phyloP scores from a whole-genome alignment of 2,797 vertebrate species.

The Tolypeutes matacus region DNA sequence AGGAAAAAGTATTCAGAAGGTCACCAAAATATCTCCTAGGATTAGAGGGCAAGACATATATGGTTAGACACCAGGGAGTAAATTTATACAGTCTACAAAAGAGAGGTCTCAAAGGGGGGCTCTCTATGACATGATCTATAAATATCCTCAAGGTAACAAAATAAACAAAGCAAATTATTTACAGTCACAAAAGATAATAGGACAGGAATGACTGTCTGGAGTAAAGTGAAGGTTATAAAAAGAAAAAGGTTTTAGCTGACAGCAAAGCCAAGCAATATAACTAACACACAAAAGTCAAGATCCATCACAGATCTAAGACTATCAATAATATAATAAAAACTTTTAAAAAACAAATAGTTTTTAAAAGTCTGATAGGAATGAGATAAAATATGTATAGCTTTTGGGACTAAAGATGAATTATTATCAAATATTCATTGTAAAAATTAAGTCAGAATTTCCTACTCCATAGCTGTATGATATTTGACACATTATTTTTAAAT shows the following conservation, averaged over 20 bases:
- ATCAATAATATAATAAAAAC: not conserved
- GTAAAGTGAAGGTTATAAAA: slow-evolving; percentile 35
- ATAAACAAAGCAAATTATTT: slow-evolving; percentile 72
- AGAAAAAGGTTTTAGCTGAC: slow-evolving; percentile 31
- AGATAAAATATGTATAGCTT: not conserved
- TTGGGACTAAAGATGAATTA: not conserved
- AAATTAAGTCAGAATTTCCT: not conserved
- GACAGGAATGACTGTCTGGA: slow-evolving; percentile 46
- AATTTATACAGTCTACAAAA: slow-evolving; percentile 68
- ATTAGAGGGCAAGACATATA: slow-evolving; percentile 60
- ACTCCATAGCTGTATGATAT: not conserved
- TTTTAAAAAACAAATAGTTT: not conserved
- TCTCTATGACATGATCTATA: slow-evolving; percentile 28
- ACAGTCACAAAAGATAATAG: slow-evolving; percentile 28
- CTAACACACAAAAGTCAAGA: slow-evolving; percentile 27
- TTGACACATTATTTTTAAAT: slow-evolving; percentile 22
- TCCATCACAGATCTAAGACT: not conserved
- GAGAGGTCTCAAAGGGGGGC: not conserved
- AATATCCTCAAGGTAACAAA: slow-evolving; percentile 60
- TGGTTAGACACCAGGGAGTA: slow-evolving; percentile 43
- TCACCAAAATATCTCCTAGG: slow-evolving; percentile 65
- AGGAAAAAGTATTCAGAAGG: slow-evolving; percentile 49
- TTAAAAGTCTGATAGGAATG: not conserved
- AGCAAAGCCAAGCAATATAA: slow-evolving; percentile 35
- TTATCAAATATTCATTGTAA: not conserved